Base-by-base conservation (phyloP, 1,140 invertebrate species). In the Limonius californicus region DNA sequence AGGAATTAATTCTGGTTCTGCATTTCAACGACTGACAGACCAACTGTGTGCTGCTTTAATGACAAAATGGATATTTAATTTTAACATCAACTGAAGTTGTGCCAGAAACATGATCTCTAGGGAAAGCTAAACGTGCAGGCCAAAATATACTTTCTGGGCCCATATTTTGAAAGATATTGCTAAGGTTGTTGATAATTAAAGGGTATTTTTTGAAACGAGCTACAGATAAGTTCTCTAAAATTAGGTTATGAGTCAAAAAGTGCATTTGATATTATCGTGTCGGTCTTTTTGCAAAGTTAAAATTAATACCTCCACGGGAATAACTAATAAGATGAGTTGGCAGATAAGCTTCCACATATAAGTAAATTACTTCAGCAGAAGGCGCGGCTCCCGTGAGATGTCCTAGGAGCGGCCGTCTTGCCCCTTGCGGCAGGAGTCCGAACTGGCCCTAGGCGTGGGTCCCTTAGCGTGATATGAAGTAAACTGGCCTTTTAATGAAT, bases 401-500 rank as follows among this genome's bases (percentile, higher is more conserved):
- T 72, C 70, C 65, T 72, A 73, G 72, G 72, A 72, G 72, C 69
- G 72, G 68, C 62, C 16, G 45, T 59, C 62, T 64, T 64, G 66
- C 69, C 67, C 66, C 57, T 50, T 15, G 59, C 63, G 67, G 66
- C 62, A 18, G 43, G 50, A 54, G 57, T 54, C 53, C 57, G 57
- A 53, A 55, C 62, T 59, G 50, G 45, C 15, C 53, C 35, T 55
- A 66, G 72, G 72, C 62, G 69, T 70, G 72, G 67, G 66, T 72
- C 72, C 72, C 72, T 72, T 73, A 71, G 72, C 72, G 72, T 73
- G 72, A 66, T 60, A 50, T 69, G 64, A 73, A 73, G 70, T 73
- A 72, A 73, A 73, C 72, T 71, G 59, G 61, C 59, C 66, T 65
- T 68, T 67, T 72, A 73, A 73, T 73, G 70, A 70, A 73, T 68